Conservation (phyloP, 2,113 vertebrate genomes). For the Parus major region DNA sequence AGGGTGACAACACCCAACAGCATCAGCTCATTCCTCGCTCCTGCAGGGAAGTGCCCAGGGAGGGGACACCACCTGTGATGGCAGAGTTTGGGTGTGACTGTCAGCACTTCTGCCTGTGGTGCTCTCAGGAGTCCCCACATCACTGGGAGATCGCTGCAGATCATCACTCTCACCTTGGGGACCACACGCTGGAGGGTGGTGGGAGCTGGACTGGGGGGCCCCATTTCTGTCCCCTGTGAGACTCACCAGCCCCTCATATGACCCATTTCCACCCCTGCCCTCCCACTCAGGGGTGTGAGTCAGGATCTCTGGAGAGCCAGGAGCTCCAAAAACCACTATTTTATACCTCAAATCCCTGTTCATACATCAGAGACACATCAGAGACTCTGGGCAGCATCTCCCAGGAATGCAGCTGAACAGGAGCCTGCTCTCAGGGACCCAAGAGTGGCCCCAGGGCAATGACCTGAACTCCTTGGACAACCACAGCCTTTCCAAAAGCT, state of each 20-base stretch:
- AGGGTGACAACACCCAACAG: not conserved
- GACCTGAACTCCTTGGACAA: not conserved
- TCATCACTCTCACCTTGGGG: fast-evolving
- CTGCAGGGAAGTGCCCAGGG: not conserved
- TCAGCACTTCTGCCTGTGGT: not conserved
- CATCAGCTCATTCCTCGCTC: not conserved
- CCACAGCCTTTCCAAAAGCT: not conserved
- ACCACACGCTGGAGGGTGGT: fast-evolving
- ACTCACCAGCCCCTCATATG: not conserved
- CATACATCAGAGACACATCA: not conserved
- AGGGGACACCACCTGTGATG: fast-evolving
- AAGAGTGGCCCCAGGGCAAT: not conserved
- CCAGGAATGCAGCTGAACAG: not conserved
- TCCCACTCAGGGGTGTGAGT: not conserved
- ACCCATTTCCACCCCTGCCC: fast-evolving
- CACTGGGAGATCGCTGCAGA: fast-evolving
- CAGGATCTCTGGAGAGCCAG: not conserved
- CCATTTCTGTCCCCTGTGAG: not conserved
- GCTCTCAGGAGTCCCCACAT: not conserved
- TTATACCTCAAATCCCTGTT: not conserved
- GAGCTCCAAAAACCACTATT: not conserved
- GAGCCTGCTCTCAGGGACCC: not conserved
- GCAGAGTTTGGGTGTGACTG: not conserved
- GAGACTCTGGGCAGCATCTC: not conserved
- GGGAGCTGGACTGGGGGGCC: not conserved